Percentiles rank a stretch among this genome's conserved stretches.
Evolutionary conservation across 2,113 vertebrate genomes (phyloP).

Genomic region (Mormyrus iriodes): DNA sequence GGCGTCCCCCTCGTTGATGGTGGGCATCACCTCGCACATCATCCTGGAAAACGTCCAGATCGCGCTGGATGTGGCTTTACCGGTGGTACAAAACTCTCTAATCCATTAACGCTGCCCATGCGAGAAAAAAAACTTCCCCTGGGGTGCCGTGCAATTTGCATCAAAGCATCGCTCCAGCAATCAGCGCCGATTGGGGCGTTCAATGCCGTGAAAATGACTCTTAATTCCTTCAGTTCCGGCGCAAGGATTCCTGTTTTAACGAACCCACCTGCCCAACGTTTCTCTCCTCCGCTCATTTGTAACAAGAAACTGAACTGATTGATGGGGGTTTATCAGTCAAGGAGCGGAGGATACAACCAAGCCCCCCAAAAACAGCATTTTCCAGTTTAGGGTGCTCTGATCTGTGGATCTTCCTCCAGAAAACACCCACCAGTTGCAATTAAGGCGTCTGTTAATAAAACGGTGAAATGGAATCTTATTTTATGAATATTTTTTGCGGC

Average conservation of each 20-base stretch:
- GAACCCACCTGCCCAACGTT: constrained; percentile 29
- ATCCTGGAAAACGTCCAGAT: constrained; percentile 47
- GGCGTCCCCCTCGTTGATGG: constrained; percentile 91
- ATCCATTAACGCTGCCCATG: not conserved
- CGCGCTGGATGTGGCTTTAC: not conserved
- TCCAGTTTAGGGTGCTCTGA: constrained; percentile 4
- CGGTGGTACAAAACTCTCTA: constrained; percentile 5
- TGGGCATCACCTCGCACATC: constrained; percentile 99
- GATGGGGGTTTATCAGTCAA: constrained; percentile 22
- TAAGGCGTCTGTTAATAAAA: constrained; percentile 36
- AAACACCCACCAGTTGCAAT: constrained; percentile 45
- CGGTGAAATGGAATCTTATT: constrained; percentile 38
- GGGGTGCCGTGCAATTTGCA: not conserved
- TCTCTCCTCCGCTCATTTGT: constrained; percentile 14
- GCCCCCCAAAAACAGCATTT: constrained; percentile 23
- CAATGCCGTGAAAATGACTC: not conserved
- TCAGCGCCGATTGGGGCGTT: not conserved
- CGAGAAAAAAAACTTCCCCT: constrained; percentile 9
- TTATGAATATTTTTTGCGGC: constrained; percentile 37
- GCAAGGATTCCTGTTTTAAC: constrained; percentile 24
- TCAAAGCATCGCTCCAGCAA: not conserved
- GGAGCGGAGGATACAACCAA: constrained; percentile 1
- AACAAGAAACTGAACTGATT: constrained; percentile 21
- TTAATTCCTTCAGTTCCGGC: constrained; percentile 21
- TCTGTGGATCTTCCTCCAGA: constrained; percentile 10